Percentiles rank a stretch among this genome's conserved stretches.
phyloP scores from a whole-genome alignment of 2,888 invertebrate species.

The Drosophila anomelani region DNA sequence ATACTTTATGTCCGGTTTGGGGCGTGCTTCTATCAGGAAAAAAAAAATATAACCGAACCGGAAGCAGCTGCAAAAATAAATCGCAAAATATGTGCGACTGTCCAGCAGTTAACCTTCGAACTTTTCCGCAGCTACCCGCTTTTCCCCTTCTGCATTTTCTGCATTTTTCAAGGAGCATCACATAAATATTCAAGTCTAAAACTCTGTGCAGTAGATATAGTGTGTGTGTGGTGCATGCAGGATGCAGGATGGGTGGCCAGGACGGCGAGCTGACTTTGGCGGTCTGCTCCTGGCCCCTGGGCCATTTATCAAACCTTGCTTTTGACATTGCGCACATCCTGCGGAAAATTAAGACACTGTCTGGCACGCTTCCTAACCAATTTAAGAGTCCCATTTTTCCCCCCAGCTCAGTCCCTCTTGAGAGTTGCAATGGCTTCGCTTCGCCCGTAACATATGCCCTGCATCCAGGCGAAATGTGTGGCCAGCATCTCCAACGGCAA shows the following conservation, averaged over 20 bases:
- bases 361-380: slow-evolving; percentile 74
- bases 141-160: not conserved
- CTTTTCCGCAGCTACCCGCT: slow-evolving; percentile 18
- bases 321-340: slow-evolving; percentile 77
- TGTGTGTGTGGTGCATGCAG: not conserved
- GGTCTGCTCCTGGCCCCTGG: slow-evolving; percentile 43
- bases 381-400: slow-evolving; percentile 70
- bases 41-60: slow-evolving; percentile 15
- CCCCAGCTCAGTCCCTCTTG: slow-evolving; percentile 3
- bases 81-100: slow-evolving; percentile 38
- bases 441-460: slow-evolving; percentile 35
- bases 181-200: slow-evolving; percentile 66
- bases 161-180: slow-evolving; percentile 54
- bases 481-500: slow-evolving; percentile 4
- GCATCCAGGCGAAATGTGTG: slow-evolving; percentile 29
- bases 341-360: slow-evolving; percentile 77
- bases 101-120: slow-evolving; percentile 45
- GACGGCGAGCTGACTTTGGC: slow-evolving; percentile 38
- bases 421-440: slow-evolving; percentile 16
- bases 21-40: slow-evolving; percentile 25
- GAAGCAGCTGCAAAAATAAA: slow-evolving; percentile 40
- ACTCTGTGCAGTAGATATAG: slow-evolving; percentile 25
- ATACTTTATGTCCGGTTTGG: slow-evolving; percentile 32
- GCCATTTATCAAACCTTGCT: slow-evolving; percentile 75
- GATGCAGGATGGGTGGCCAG: slow-evolving; percentile 11